Base-by-base conservation (phyloP, 1,140 invertebrate genomes). In the Choristoneura fumiferana region DNA sequence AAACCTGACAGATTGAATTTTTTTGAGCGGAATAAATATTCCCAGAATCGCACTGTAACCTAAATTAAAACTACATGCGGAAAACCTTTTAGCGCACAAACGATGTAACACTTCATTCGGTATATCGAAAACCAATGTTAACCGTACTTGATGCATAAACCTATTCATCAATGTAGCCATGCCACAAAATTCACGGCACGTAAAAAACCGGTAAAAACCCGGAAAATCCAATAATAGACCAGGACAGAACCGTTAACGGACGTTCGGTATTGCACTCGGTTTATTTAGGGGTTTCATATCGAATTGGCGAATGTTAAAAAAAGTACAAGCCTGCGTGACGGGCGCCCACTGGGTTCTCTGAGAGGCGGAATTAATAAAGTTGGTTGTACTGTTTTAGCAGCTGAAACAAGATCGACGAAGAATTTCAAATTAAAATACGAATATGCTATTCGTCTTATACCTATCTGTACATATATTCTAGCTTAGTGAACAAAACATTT, bases 231-330 rank as follows among this genome's bases (percentile, higher is more conserved):
- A 49, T 49, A 49, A 49, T 49, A n/a, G 43, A 49, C 17, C 22
- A 49, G 18, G 18, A 13, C n/a, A 18, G 40, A 17, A 45, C 17
- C 15, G 40, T 40, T 40, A 17, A 6, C 18, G 17, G 43, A 9
- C 18, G 12, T 22, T 29, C 12, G 18, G 10, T 40, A 17, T 40
- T 40, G 43, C 12, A 29, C 6, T 6, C 10, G 2, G 39, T 49
- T 49, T 29, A 49, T 49, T 49, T 33, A 29, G 22, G n/a, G 43
- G 43, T 49, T 49, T 49, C 43, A 49, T 49, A 49, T 49, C 43
- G 43, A 49, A 33, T 49, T 49, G 22, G 18, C 10, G 43, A 49
- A 49, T 49, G 18, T 49, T 49, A 22, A 29, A 29, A 29, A 29
- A 29, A 29, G 22, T 6, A 29, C 2, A 29, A 29, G 22, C 6